These are phyloP conservation scores for Dryococelus australis DNA, from an alignment of 2,888 invertebrate genomes.

Conservation along the genomic window DNA sequence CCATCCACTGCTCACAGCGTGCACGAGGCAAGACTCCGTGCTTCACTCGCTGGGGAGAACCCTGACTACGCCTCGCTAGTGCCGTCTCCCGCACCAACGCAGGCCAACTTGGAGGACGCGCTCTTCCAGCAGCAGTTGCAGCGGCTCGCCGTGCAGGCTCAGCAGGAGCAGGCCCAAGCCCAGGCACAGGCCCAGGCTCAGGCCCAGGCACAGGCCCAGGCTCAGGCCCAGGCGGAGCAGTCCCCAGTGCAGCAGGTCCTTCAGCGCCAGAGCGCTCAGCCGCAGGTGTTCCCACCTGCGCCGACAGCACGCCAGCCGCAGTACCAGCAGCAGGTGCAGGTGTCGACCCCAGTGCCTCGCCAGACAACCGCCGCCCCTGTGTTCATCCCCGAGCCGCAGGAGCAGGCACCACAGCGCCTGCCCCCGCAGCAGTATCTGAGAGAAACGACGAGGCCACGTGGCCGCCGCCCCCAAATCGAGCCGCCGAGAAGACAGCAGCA, in stretches of 20 bases:
- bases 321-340: slow-evolving; percentile 28
- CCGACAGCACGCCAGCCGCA: slow-evolving; percentile 21
- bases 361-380: background rate
- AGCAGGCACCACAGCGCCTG: background rate
- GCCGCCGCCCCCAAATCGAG: background rate
- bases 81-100: background rate
- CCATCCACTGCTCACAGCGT: slow-evolving; percentile 35
- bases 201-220: background rate
- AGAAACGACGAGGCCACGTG: slow-evolving; percentile 38
- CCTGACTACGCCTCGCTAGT: slow-evolving; percentile 33
- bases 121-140: slow-evolving; percentile 36
- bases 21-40: slow-evolving; percentile 41
- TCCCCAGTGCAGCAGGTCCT: slow-evolving; percentile 22
- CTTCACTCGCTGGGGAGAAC: slow-evolving; percentile 40
- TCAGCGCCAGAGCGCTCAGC: slow-evolving; percentile 31
- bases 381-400: background rate
- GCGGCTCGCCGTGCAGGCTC: slow-evolving; percentile 29
- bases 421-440: slow-evolving; percentile 41
- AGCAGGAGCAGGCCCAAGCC: background rate
- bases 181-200: slow-evolving; percentile 4
- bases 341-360: background rate
- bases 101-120: slow-evolving; percentile 12
- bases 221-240: background rate
- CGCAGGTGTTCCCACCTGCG: slow-evolving; percentile 35
- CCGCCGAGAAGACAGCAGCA: slow-evolving; percentile 19